Conservation (phyloP, 2,888 invertebrate species). For the Lasioglossum zephyrum region DNA sequence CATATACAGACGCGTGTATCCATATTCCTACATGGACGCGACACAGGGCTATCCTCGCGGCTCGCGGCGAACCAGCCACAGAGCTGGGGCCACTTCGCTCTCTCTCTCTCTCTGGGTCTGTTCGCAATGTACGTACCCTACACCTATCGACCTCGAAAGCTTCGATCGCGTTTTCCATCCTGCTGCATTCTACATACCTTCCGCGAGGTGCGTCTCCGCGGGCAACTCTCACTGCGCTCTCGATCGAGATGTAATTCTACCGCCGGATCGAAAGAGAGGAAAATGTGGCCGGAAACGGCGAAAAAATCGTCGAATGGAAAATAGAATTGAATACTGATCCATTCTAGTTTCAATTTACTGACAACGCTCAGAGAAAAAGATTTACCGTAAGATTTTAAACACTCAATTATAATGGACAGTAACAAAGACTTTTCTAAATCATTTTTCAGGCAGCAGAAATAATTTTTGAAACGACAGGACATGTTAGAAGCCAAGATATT, state of each 20-base stretch:
- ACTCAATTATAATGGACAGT: not conserved
- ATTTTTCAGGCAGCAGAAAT: no score
- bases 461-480: no score
- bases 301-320: not conserved
- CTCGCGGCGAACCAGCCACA: constrained; percentile 20
- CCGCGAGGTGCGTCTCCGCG: constrained; percentile 18
- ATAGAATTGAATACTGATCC: not conserved
- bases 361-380: not conserved
- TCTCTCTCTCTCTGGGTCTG: constrained; percentile 19
- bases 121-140: constrained; percentile 34
- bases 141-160: constrained; percentile 45
- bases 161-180: constrained; percentile 15
- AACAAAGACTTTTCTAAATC: not conserved
- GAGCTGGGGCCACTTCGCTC: constrained; percentile 22
- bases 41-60: constrained; percentile 28
- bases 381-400: not conserved
- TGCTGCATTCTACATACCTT: not conserved
- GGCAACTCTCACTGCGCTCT: constrained; percentile 23
- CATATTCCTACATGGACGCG: constrained; percentile 39
- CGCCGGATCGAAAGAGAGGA: not conserved
- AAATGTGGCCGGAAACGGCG: not conserved
- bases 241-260: constrained; percentile 41
- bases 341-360: not conserved
- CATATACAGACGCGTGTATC: constrained; percentile 16
- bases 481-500: no score